Percentiles rank a stretch among this genome's conserved stretches.
These are phyloP conservation scores for Rhadina sibilatrix DNA, from an alignment of 2,113 vertebrate species.

Conservation along the genomic window DNA sequence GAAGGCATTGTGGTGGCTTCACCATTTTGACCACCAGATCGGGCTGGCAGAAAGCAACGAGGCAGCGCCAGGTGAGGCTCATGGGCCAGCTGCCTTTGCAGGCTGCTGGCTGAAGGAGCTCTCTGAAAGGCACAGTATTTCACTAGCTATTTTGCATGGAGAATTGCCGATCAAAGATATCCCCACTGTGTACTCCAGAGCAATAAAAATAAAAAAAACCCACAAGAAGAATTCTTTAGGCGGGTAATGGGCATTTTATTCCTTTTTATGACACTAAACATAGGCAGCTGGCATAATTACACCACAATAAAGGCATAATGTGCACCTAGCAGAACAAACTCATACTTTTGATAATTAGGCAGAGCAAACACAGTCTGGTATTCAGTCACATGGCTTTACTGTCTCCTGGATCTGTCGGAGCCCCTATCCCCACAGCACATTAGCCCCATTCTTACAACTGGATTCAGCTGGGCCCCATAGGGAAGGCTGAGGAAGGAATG, in stretches of 20 bases:
- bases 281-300: conserved; percentile 85
- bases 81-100: conserved; percentile 5
- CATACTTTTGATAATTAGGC: conserved; percentile 85
- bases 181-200: conserved; percentile 74
- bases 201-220: conserved; percentile 82
- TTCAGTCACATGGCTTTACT: conserved; percentile 42
- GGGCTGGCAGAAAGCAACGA: not conserved
- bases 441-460: not conserved
- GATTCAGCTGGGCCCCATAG: not conserved
- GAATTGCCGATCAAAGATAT: conserved; percentile 67
- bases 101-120: conserved; percentile 54
- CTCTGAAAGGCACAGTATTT: conserved; percentile 47
- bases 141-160: conserved; percentile 66
- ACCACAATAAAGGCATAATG: conserved; percentile 85
- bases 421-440: not conserved
- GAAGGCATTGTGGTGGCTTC: not conserved
- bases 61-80: conserved; percentile 21
- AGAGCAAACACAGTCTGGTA: conserved; percentile 82
- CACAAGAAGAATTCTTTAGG: conserved; percentile 80
- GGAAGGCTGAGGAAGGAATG: not conserved
- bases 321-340: conserved; percentile 85
- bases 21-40: not conserved
- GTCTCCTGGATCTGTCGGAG: conserved; percentile 30
- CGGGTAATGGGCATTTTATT: conserved; percentile 87
- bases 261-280: conserved; percentile 87